Conservation (phyloP, 2,113 vertebrate genomes). For the Ciconia maguari region DNA sequence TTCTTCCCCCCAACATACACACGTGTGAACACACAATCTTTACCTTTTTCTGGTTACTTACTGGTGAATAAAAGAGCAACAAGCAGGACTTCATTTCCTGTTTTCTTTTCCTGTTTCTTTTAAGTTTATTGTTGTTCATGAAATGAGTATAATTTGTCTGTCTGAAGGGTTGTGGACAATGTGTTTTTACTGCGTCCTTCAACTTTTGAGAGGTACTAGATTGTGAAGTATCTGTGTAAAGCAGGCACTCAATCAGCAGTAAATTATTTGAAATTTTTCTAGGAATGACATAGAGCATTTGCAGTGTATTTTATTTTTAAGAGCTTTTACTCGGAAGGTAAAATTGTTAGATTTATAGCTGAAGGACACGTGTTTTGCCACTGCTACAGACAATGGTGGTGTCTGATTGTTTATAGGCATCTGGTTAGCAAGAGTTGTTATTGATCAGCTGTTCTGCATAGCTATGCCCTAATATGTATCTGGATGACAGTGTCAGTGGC, state of each 20-base stretch:
- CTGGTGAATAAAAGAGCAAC: background rate
- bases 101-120: background rate
- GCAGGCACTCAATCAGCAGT: background rate
- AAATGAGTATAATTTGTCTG: background rate
- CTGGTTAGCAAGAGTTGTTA: background rate
- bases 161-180: background rate
- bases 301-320: background rate
- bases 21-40: fast-evolving
- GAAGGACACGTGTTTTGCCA: background rate
- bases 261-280: background rate
- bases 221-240: background rate
- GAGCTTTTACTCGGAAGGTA: background rate
- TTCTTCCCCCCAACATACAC: background rate
- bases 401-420: background rate
- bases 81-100: background rate
- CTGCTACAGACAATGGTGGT: background rate
- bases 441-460: background rate
- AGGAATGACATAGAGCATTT: background rate
- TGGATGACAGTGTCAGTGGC: background rate
- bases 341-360: background rate
- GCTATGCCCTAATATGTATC: background rate
- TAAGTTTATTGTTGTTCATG: background rate
- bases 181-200: background rate
- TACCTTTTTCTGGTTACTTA: background rate
- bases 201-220: background rate